phyloP scores from a whole-genome alignment of 2,797 vertebrate species.

The Tragelaphus oryx region DNA sequence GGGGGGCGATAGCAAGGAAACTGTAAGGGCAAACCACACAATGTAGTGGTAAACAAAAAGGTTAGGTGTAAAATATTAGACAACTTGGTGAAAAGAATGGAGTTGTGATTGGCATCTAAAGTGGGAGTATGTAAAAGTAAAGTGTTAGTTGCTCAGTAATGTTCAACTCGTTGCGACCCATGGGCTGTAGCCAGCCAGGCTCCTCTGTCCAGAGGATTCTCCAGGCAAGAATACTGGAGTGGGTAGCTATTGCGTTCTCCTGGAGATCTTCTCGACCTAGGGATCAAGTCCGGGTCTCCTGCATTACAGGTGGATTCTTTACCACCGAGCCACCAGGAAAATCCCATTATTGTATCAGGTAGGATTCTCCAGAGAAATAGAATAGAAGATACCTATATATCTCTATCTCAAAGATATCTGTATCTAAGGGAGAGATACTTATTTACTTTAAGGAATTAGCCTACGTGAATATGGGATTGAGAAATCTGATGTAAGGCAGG shows the following conservation, averaged over 20 bases:
- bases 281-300: not conserved
- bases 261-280: not conserved
- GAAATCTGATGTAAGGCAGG: not conserved
- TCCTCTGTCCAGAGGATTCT: not conserved
- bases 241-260: not conserved
- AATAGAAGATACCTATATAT: not conserved
- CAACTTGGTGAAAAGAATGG: not conserved
- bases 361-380: not conserved
- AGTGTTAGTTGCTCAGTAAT: not conserved
- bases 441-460: not conserved
- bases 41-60: not conserved
- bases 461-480: not conserved
- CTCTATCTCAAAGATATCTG: not conserved
- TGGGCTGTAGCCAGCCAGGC: not conserved
- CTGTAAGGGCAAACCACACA: not conserved
- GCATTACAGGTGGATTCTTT: not conserved
- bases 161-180: accelerated
- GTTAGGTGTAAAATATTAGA: not conserved
- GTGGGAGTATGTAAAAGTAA: not conserved
- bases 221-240: not conserved
- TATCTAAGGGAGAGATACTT: not conserved
- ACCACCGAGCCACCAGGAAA: not conserved
- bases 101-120: not conserved
- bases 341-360: not conserved
- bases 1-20: not conserved